These are phyloP conservation scores for Pharmacophagus antenor DNA, from an alignment of 2,888 invertebrate genomes.

Conservation along the genomic window DNA sequence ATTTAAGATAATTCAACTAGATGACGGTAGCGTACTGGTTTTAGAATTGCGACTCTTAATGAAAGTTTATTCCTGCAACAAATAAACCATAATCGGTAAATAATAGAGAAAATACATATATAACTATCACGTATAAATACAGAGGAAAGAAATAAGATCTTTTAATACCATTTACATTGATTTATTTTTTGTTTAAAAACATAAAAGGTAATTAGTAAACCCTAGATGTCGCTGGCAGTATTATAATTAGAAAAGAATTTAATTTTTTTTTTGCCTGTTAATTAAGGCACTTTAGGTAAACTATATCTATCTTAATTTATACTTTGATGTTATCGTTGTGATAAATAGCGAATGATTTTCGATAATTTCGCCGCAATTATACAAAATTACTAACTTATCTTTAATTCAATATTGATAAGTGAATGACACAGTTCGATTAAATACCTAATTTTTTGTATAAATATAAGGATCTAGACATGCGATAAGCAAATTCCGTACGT, in stretches of 20 bases:
- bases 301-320: neutral
- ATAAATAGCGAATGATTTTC: conserved; percentile 8
- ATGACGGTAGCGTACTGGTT: conserved; percentile 4
- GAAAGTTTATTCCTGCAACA: too few relatives aligned
- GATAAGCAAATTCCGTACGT: neutral
- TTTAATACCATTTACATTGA: neutral
- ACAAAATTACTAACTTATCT: neutral
- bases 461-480: neutral
- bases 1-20: conserved; percentile 6
- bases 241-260: neutral
- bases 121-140: too few relatives aligned
- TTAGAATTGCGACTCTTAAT: neutral
- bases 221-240: conserved; percentile 44
- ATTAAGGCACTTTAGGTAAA: conserved; percentile 10
- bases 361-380: neutral
- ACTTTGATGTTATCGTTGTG: neutral
- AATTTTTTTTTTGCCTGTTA: neutral
- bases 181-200: neutral
- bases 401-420: neutral
- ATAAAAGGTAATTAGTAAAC: neutral
- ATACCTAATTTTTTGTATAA: neutral
- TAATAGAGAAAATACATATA: too few relatives aligned
- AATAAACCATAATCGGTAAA: too few relatives aligned
- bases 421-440: conserved; percentile 21
- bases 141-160: neutral